Evolutionary conservation across 1,140 invertebrate species (phyloP).

Genomic region (Tribolium madens): DNA sequence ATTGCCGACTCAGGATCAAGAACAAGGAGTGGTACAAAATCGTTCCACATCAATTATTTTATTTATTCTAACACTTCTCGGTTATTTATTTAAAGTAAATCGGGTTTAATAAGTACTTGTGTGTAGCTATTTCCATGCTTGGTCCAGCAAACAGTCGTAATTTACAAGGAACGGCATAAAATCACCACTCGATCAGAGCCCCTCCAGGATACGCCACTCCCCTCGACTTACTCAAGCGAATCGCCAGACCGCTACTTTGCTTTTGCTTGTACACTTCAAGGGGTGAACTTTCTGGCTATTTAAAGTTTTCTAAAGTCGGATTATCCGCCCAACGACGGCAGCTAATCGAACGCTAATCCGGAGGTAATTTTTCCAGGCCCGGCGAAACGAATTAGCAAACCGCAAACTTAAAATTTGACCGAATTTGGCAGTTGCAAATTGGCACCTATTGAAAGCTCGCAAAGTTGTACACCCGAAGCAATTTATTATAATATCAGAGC

Average conservation of each 20-base stretch:
- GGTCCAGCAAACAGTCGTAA: conserved; percentile 13
- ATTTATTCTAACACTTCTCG: conserved; percentile 19
- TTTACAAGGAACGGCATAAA: conserved; percentile 25
- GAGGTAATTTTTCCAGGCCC: neutral
- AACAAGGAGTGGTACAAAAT: neutral
- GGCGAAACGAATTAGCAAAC: conserved; percentile 4
- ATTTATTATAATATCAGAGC: conserved; percentile 20
- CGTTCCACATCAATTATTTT: neutral
- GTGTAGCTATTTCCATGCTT: conserved; percentile 16
- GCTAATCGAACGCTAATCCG: conserved; percentile 6
- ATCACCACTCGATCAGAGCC: conserved; percentile 33
- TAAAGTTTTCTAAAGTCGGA: conserved; percentile 41
- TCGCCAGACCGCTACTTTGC: conserved; percentile 39
- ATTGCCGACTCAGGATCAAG: neutral
- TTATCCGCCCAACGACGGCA: neutral
- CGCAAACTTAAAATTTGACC: neutral
- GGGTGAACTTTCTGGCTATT: conserved; percentile 40
- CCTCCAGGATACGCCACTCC: conserved; percentile 35
- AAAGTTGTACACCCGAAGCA: neutral
- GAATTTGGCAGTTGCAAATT: too few species aligned
- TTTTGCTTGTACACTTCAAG: conserved; percentile 38
- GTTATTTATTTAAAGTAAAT: conserved; percentile 4
- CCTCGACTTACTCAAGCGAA: conserved; percentile 37
- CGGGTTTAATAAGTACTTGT: conserved; percentile 10
- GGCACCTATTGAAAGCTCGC: too few species aligned